These are phyloP conservation scores for Pseudolaguvia tuberculata DNA, from an alignment of 2,113 vertebrate genomes.

Conservation along the genomic window DNA sequence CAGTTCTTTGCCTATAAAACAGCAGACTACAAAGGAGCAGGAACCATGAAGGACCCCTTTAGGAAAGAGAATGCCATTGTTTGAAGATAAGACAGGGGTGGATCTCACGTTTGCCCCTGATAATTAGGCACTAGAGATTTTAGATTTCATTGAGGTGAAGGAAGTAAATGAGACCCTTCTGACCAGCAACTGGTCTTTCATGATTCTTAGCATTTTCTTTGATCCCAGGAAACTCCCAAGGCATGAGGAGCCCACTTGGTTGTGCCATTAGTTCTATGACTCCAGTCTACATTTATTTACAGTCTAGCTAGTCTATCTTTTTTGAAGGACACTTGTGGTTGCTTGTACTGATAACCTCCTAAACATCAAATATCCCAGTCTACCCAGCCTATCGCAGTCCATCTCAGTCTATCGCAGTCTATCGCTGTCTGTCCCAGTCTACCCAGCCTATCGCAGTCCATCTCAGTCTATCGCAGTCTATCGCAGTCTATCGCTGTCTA, in stretches of 20 bases:
- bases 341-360: conserved; percentile 1
- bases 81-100: conserved; percentile 35
- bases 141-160: conserved; percentile 35
- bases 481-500: too few species aligned
- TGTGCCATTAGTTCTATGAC: conserved; percentile 43
- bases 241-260: conserved; percentile 36
- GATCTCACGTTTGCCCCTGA: conserved; percentile 28
- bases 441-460: too few species aligned
- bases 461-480: too few species aligned
- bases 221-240: conserved; percentile 52
- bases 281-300: conserved; percentile 9
- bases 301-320: background rate
- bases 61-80: conserved; percentile 24
- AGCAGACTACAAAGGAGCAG: conserved; percentile 25
- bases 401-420: too few species aligned
- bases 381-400: too few species aligned
- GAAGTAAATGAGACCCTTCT: conserved; percentile 1
- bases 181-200: conserved; percentile 21
- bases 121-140: conserved; percentile 39
- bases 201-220: conserved; percentile 34
- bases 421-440: too few species aligned
- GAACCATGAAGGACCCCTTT: conserved; percentile 27
- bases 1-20: conserved; percentile 37
- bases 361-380: conserved; percentile 16
- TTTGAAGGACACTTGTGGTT: background rate